Percentiles rank a stretch among this genome's conserved stretches.
Evolutionary conservation across 2,888 invertebrate species (phyloP).

Genomic region (Rhogogaster chlorosoma): DNA sequence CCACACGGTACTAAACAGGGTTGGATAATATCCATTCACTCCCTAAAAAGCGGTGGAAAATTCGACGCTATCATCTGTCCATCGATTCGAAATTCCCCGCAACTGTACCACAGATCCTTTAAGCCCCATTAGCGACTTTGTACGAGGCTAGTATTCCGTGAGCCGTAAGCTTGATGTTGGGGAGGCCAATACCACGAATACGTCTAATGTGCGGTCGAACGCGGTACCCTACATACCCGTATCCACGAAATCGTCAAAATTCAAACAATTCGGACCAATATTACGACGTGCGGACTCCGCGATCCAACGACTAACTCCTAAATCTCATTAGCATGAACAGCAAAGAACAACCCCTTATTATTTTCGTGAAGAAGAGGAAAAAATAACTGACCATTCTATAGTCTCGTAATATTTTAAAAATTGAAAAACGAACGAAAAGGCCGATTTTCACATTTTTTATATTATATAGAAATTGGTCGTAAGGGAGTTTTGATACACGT

Average conservation of each 20-base stretch:
- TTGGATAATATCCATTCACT: not conserved
- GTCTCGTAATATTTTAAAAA: not conserved
- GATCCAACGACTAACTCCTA: not conserved
- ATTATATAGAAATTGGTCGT: not conserved
- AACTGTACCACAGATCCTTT: constrained; percentile 27
- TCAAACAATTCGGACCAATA: not conserved
- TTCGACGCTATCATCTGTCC: constrained; percentile 5
- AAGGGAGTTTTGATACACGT: not conserved
- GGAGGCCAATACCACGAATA: not conserved
- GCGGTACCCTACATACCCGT: not conserved
- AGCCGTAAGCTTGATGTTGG: constrained; percentile 21
- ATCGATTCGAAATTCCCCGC: constrained; percentile 12
- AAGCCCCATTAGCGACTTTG: constrained; percentile 32
- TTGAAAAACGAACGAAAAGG: not conserved
- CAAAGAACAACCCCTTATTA: not conserved
- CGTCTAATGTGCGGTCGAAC: constrained; percentile 1
- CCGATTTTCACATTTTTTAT: not conserved
- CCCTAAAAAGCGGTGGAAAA: not conserved
- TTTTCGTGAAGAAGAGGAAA: too few species aligned
- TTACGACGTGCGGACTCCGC: not conserved
- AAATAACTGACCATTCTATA: not conserved
- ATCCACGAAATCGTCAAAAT: not conserved
- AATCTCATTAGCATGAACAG: not conserved
- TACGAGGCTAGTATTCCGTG: constrained; percentile 13
- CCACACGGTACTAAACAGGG: not conserved